Evolutionary conservation across 2,797 vertebrate genomes (phyloP).

Genomic region (Micromesistius poutassou): DNA sequence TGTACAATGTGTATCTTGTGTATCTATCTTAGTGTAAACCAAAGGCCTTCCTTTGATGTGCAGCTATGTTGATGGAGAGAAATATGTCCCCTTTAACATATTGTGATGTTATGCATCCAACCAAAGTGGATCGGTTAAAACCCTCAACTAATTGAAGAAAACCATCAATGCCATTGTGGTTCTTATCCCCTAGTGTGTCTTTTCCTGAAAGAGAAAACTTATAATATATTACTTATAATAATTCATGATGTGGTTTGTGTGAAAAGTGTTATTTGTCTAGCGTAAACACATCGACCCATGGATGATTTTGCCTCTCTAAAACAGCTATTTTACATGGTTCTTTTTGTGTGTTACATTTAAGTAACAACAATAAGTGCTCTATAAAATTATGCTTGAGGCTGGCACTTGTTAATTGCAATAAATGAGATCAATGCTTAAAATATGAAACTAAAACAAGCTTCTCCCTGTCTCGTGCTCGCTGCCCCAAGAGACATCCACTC

Average conservation of each 20-base stretch:
- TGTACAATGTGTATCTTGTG: no score
- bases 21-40: constrained; percentile 40
- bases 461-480: neutral
- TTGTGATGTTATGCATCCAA: neutral
- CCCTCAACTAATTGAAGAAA: neutral
- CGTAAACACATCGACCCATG: neutral
- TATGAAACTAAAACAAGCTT: neutral
- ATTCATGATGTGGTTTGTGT: neutral
- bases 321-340: neutral
- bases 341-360: neutral
- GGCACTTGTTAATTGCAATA: neutral
- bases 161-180: neutral
- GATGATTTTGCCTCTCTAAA: neutral
- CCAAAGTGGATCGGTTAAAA: neutral
- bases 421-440: constrained; percentile 2
- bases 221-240: no score
- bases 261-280: neutral
- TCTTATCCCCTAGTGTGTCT: neutral
- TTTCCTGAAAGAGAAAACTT: neutral
- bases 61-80: constrained; percentile 47
- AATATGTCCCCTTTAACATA: constrained; percentile 24
- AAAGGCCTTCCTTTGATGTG: constrained; percentile 51
- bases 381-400: neutral
- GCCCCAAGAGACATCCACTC: neutral
- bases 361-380: neutral